Percentiles rank a stretch among this genome's conserved stretches.
These are phyloP conservation scores for Patiria miniata DNA, from an alignment of 35 echinoderm and acorn worm genomes.

Conservation along the genomic window DNA sequence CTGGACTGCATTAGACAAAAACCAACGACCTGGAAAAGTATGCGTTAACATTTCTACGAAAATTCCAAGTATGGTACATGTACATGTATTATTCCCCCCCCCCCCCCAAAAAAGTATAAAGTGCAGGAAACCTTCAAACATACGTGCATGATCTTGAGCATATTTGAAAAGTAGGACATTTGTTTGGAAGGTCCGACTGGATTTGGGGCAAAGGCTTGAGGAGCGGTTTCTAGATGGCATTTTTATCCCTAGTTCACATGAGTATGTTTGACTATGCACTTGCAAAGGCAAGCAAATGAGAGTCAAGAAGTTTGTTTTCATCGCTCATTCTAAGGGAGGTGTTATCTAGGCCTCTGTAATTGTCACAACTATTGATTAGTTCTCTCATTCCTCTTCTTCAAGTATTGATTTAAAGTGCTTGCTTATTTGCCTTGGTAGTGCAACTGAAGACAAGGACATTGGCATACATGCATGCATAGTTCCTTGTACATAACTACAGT, in stretches of 20 bases:
- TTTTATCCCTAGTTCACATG: too few relatives aligned
- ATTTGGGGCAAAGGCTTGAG: too few relatives aligned
- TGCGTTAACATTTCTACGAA: background rate
- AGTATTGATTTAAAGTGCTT: background rate
- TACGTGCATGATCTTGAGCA: too few relatives aligned
- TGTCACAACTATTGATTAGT: background rate
- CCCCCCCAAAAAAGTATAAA: too few relatives aligned
- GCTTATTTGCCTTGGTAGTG: background rate
- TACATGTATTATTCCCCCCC: too few relatives aligned
- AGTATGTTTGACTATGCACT: background rate
- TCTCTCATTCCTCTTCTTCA: background rate
- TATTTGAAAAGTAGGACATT: too few relatives aligned
- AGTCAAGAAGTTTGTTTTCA: conserved; percentile 27
- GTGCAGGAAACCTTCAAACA: background rate
- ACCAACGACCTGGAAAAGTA: background rate
- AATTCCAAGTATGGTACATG: too few relatives aligned
- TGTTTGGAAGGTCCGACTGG: too few relatives aligned
- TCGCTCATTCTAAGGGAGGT: background rate
- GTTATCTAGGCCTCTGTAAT: background rate
- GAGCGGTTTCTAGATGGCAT: too few relatives aligned
- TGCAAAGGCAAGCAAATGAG: conserved; percentile 9
- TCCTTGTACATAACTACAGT: background rate
- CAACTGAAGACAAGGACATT: background rate
- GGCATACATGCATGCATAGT: background rate
- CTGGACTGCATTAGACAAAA: background rate